Evolutionary conservation across 2,113 vertebrate species (phyloP).

Genomic region (Chlorodrepanis virens): DNA sequence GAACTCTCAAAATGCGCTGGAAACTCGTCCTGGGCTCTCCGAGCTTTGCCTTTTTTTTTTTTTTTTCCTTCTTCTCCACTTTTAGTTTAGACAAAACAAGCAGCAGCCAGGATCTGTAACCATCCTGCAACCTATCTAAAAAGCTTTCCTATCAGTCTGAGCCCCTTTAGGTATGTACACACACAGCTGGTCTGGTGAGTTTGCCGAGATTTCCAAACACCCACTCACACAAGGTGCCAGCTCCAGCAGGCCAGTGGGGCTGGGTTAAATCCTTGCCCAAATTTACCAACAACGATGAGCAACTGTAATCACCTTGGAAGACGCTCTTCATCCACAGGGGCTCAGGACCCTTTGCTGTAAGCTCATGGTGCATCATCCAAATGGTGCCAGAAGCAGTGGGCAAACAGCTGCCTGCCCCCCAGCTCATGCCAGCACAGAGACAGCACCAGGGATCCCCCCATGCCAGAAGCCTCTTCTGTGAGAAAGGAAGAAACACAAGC

Average conservation of each 20-base stretch:
- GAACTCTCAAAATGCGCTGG: background rate
- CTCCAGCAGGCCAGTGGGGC: rapidly evolving
- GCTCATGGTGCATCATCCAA: background rate
- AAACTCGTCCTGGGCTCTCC: background rate
- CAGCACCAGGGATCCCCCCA: background rate
- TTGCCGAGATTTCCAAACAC: background rate
- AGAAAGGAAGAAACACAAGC: background rate
- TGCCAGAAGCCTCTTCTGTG: background rate
- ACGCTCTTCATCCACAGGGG: background rate
- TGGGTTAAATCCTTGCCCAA: background rate
- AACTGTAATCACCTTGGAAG: background rate
- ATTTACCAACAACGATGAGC: background rate
- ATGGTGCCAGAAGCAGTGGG: background rate
- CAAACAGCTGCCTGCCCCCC: background rate
- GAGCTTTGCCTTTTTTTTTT: background rate
- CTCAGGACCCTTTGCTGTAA: background rate
- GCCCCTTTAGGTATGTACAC: background rate
- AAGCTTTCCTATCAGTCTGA: background rate
- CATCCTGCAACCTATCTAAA: background rate
- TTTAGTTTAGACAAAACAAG: background rate
- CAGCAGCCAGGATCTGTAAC: background rate
- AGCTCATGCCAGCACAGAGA: background rate
- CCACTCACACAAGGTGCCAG: background rate
- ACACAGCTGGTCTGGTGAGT: background rate
- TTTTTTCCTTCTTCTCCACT: background rate